Percentiles rank a stretch among this genome's conserved stretches.
phyloP scores from a whole-genome alignment of 2,797 vertebrate genomes.

The Monodelphis domestica region DNA sequence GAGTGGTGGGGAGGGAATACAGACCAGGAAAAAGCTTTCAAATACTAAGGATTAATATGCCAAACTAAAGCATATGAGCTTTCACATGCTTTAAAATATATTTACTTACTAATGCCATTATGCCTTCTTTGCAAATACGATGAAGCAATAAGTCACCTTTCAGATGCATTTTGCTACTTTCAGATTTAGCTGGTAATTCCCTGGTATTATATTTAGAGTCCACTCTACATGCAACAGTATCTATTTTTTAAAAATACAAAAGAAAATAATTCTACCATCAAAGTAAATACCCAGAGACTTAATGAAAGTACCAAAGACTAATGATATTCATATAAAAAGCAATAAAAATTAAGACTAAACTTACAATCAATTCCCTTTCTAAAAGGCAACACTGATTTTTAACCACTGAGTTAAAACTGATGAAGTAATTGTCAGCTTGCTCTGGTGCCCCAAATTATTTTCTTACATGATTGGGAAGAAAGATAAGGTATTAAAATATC shows the following conservation, averaged over 20 bases:
- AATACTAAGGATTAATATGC: neutral
- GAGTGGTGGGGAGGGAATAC: neutral
- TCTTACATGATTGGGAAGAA: slow-evolving; percentile 29
- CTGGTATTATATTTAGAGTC: slow-evolving; percentile 7
- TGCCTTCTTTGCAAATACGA: neutral
- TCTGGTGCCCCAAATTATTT: neutral
- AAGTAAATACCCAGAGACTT: neutral
- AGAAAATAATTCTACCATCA: neutral
- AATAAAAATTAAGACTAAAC: neutral
- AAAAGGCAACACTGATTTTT: neutral
- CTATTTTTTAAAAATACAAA: slow-evolving; percentile 1
- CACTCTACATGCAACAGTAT: neutral
- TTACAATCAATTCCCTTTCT: rapidly evolving
- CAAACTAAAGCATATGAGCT: neutral
- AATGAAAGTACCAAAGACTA: neutral
- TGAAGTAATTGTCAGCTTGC: slow-evolving; percentile 37
- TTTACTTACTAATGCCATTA: neutral
- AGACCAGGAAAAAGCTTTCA: neutral
- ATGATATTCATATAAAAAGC: neutral
- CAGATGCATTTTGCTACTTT: neutral
- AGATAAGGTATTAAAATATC: neutral
- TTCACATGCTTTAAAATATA: neutral
- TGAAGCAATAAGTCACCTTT: rapidly evolving
- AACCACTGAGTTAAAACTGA: slow-evolving; percentile 26
- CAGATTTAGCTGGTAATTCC: slow-evolving; percentile 26